phyloP scores from a whole-genome alignment of 2,113 vertebrate genomes.

The Catharus bicknelli region DNA sequence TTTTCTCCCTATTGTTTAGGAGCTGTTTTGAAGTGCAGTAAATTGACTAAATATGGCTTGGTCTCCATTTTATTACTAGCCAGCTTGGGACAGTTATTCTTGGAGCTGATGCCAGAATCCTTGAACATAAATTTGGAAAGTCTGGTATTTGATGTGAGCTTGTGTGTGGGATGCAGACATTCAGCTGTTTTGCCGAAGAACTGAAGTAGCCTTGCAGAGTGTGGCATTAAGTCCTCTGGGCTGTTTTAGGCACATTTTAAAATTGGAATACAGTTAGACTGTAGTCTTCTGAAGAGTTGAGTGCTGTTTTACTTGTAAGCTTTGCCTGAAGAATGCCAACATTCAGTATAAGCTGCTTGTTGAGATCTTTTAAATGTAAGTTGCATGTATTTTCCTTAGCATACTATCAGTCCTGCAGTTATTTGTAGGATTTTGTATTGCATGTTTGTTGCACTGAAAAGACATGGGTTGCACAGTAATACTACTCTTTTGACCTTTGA shows the following conservation, averaged over 20 bases:
- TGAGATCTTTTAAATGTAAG: slow-evolving; percentile 25
- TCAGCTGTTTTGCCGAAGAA: background rate
- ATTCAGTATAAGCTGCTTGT: background rate
- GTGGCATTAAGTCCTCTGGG: background rate
- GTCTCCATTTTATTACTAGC: background rate
- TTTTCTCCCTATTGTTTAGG: background rate
- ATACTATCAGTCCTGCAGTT: background rate
- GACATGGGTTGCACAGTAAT: background rate
- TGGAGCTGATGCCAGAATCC: slow-evolving; percentile 20
- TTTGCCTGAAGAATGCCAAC: slow-evolving; percentile 28
- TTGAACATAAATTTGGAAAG: slow-evolving; percentile 39
- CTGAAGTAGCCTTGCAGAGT: background rate
- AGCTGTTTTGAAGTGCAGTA: slow-evolving; percentile 8
- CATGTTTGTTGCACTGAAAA: background rate
- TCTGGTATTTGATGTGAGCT: background rate
- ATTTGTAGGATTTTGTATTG: background rate
- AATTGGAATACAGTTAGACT: background rate
- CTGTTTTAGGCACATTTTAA: background rate
- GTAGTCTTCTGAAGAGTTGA: background rate
- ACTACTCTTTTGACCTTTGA: background rate
- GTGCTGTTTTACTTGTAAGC: background rate
- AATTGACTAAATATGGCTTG: slow-evolving; percentile 31
- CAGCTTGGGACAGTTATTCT: background rate
- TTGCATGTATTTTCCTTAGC: background rate
- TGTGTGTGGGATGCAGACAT: background rate